Conservation (phyloP, 1,140 invertebrate species). For the Eriocheir sinensis region DNA sequence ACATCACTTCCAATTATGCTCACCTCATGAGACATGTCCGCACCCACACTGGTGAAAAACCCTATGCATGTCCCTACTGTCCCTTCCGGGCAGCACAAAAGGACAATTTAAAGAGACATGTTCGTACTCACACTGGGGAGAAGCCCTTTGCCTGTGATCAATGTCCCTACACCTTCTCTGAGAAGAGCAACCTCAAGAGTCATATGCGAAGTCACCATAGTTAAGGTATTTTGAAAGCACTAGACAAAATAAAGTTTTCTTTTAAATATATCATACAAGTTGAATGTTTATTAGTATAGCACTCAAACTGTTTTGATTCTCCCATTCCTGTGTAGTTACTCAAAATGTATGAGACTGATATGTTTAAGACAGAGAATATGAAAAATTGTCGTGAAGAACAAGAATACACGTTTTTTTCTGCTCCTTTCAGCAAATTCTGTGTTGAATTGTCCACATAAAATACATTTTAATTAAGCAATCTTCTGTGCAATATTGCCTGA, state of each 20-base stretch:
- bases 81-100: conserved; percentile 68
- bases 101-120: conserved; percentile 70
- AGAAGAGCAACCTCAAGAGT: conserved; percentile 68
- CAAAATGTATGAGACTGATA: not conserved
- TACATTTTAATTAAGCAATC: not conserved
- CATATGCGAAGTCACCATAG: conserved; percentile 69
- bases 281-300: not conserved
- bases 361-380: not conserved
- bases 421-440: too few species aligned
- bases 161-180: conserved; percentile 60
- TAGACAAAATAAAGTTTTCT: not conserved
- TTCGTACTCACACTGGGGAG: conserved; percentile 71
- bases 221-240: conserved; percentile 60
- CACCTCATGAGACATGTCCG: conserved; percentile 68
- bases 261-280: conserved; percentile 17
- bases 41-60: conserved; percentile 71
- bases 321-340: not conserved
- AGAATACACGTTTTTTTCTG: not conserved
- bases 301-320: not conserved
- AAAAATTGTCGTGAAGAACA: not conserved
- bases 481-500: not conserved
- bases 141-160: conserved; percentile 67
- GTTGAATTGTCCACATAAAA: too few species aligned
- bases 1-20: conserved; percentile 68
- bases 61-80: conserved; percentile 65